Evolutionary conservation across 2,888 invertebrate genomes (phyloP).

Genomic region (Trypoxylon attenuatum): DNA sequence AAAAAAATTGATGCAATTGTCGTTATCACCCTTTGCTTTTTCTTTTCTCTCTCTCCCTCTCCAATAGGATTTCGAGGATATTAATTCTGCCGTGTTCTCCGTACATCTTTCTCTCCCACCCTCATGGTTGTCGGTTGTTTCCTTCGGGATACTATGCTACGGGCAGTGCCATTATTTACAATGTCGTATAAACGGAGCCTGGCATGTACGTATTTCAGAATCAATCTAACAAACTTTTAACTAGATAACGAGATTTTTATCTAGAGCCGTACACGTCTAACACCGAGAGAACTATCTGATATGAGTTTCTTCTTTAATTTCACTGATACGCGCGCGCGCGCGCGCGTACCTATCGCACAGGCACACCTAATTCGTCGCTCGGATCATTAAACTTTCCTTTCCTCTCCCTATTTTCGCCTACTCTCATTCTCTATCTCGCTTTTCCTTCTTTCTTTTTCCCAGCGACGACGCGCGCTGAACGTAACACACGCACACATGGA

Average conservation of each 20-base stretch:
- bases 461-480: slow-evolving; percentile 11
- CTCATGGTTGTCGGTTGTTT: slow-evolving; percentile 20
- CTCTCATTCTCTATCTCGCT: background rate
- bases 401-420: background rate
- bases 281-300: slow-evolving; percentile 74
- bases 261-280: slow-evolving; percentile 73
- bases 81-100: slow-evolving; percentile 36
- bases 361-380: no score
- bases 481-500: slow-evolving; percentile 20
- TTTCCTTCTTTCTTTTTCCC: background rate
- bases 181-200: slow-evolving; percentile 71
- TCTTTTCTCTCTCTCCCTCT: slow-evolving; percentile 22
- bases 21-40: slow-evolving; percentile 30
- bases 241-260: slow-evolving; percentile 74
- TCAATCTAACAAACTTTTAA: slow-evolving; percentile 72
- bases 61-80: slow-evolving; percentile 24
- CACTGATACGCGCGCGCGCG: slow-evolving; percentile 35
- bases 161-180: slow-evolving; percentile 74
- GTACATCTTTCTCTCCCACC: slow-evolving; percentile 20
- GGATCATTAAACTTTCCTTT: slow-evolving; percentile 15
- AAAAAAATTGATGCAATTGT: slow-evolving; percentile 41
- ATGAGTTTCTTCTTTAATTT: slow-evolving; percentile 69
- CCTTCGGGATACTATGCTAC: slow-evolving; percentile 39
- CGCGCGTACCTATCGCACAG: slow-evolving; percentile 42
- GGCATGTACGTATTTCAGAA: slow-evolving; percentile 72